Base-by-base conservation (phyloP, 2,888 invertebrate genomes). In the Asteroscopus sphinx region DNA sequence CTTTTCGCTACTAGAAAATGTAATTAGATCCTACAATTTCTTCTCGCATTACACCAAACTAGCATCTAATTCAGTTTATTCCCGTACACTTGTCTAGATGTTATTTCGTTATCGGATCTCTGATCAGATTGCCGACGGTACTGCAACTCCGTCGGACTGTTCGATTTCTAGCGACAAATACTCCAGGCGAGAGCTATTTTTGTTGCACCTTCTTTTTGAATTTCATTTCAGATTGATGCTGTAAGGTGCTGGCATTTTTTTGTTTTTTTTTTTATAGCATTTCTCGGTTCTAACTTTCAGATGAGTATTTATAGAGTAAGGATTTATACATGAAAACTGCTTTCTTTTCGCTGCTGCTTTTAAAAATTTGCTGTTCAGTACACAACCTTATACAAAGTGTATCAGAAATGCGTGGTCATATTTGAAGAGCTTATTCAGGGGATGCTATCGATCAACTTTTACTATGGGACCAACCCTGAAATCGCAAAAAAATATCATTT, bases 91-190 rank as follows among this genome's bases (percentile, higher is more conserved):
- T 37, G 8, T 8, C 11, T 0, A 21, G 35, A 17, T 39, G 48
- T 48, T 63, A 62, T 62, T 66, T 51, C 7, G 64, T 48, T 67
- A 58, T 58, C 36, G 52, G 33, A 16, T 63, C 41, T 16, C 17
- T 33, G 64, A 63, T 52, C 47, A 52, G 44, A 56, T 47, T 68
- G 56, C 36, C 26, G 41, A 42, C 65, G 37, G 25, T 51, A 37
- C 65, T 35, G 36, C 33, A 30, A 41, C 49, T 36, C 32, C 41
- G 62, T 55, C 42, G 46, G 57, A 69, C 69, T 67, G 69, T 73
- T 69, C 62, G 69, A 57, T 62, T 72, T 33, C 46, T 45, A 57
- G 41, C 72, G 56, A 69, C 67, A 62, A 73, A 72, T 63, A 57
- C 62, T 58, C 35, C 39, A 39, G 33, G 21, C 16, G 44, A 36